These are phyloP conservation scores for Hapalemur alaotrensis DNA, from an alignment of 2,797 vertebrate genomes.

Conservation along the genomic window DNA sequence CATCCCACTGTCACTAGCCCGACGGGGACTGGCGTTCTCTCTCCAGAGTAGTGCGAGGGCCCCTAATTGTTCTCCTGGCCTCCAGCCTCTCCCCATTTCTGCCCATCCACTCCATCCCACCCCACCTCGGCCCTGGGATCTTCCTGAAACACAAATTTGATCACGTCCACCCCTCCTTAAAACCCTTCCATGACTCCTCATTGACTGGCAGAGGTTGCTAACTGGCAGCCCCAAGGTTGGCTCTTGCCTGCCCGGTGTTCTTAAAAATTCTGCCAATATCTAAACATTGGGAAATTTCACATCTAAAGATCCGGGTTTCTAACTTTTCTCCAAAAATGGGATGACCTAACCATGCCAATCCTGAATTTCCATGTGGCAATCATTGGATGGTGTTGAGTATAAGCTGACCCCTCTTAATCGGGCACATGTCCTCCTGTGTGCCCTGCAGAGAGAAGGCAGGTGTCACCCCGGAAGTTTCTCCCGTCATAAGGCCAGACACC, in stretches of 20 bases:
- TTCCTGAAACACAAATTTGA: background rate
- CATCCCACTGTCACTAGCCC: fast-evolving
- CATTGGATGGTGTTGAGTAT: background rate
- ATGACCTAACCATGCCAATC: background rate
- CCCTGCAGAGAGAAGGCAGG: background rate
- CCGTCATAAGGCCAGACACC: background rate
- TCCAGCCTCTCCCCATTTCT: background rate
- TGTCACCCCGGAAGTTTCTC: fast-evolving
- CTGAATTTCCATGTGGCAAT: background rate
- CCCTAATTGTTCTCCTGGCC: background rate
- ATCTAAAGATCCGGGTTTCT: background rate
- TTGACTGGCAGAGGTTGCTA: background rate
- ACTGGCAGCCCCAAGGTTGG: background rate
- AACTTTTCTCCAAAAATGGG: background rate
- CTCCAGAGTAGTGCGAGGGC: background rate
- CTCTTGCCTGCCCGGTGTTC: background rate
- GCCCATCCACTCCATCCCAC: too few relatives aligned
- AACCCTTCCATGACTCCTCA: background rate
- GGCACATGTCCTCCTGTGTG: background rate
- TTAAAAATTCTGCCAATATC: slow-evolving; percentile 21
- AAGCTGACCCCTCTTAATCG: background rate
- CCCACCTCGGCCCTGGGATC: background rate
- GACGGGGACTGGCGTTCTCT: background rate
- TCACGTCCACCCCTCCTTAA: background rate
- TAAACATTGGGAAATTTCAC: slow-evolving; percentile 7